Evolutionary conservation across 1,140 invertebrate genomes (phyloP), one percentile per base, ranked within the genome.

Genomic region (Propsilocerus akamusi): DNA sequence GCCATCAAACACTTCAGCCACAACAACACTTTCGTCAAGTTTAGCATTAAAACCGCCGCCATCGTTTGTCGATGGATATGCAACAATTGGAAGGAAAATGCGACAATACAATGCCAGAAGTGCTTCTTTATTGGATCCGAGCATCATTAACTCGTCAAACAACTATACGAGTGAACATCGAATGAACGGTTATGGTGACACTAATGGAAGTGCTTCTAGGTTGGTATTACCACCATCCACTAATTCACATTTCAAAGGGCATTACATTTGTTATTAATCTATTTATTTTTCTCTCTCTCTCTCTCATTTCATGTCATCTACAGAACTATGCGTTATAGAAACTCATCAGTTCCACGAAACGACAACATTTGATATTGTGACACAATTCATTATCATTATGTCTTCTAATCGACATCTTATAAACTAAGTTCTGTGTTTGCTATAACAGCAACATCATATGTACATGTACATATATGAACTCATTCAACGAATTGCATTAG

Each of bases 51-150:
- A 23, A 17, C 25, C 48, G 30, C 20, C 25, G 20, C 5, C 17
- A 1, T 28, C 49, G 51, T 46, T 50, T 50, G 26, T 55, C 14
- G 63, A 64, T 46, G 58, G 62, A 1, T 65, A 64, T 55, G 63
- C 60, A 30, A 65, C 63, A n/a, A 46, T 65, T 22, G 63, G 63
- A 1, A 52, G 62, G 7, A 55, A 28, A 30, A 56, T 62, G 12
- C 50, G 62, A 7, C 52, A 59, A 0, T 64, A 64, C 26, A 60
- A 64, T 51, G 60, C 64, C 32, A 55, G 62, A n/a, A 65, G 61
- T 8, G 59, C 63, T 55, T 65, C 63, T 2, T 23, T 30, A 12
- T 51, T 20, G 25, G 34, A 20, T 51, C 49, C 34, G 17, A 41
- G 22, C 22, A 41, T 41, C 22, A 41, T 41, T 20, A 41, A 41